phyloP scores from a whole-genome alignment of 2,113 vertebrate species.

The Geococcyx californianus region DNA sequence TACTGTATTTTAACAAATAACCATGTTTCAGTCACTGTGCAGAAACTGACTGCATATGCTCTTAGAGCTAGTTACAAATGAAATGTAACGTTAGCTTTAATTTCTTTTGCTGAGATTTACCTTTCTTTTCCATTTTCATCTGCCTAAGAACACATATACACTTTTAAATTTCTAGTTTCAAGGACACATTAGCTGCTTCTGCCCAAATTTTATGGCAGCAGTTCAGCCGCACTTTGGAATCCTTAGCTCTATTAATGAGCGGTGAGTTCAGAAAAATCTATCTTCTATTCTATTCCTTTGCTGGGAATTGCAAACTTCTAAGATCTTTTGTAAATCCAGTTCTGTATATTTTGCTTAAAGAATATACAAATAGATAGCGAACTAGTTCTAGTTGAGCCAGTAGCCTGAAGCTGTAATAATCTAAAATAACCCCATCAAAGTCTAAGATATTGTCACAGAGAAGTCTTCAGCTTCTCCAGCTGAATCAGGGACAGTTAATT shows the following conservation, averaged over 20 bases:
- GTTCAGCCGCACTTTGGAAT: not conserved
- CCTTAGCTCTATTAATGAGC: not conserved
- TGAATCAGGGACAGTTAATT: not conserved
- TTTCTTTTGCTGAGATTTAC: not conserved
- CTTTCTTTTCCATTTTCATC: not conserved
- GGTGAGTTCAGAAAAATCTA: not conserved
- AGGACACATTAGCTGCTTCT: not conserved
- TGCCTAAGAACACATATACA: not conserved
- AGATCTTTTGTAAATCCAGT: not conserved
- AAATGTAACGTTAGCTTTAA: not conserved
- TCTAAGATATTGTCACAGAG: not conserved
- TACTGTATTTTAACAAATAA: not conserved
- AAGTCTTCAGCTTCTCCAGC: not conserved
- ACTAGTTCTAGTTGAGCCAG: not conserved
- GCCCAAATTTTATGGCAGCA: not conserved
- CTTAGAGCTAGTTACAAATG: not conserved
- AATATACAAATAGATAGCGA: not conserved
- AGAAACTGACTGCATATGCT: not conserved
- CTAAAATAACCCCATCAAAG: not conserved
- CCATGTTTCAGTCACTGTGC: fast-evolving
- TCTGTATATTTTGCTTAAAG: not conserved
- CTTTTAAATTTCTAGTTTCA: not conserved
- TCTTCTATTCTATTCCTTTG: not conserved
- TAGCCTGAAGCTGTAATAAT: not conserved
- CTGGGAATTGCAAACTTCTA: not conserved